Evolutionary conservation across 2,113 vertebrate genomes (phyloP).

Genomic region (Sinocyclocheilus maitianheensis): DNA sequence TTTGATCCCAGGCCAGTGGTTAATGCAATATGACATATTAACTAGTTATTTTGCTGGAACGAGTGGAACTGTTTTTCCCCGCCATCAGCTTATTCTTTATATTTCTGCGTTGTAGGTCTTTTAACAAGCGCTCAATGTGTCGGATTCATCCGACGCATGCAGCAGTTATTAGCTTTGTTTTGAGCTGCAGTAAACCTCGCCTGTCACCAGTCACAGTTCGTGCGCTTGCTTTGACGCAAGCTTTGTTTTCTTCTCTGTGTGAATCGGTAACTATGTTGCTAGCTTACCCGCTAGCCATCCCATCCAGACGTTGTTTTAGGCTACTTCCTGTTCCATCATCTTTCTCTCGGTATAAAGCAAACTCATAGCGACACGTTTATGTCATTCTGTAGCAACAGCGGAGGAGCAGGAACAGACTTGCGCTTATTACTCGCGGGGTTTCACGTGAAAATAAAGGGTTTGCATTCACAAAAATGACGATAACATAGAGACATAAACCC

Average conservation of each 20-base stretch:
- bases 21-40: neutral
- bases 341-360: constrained; percentile 27
- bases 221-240: neutral
- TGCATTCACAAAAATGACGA: neutral
- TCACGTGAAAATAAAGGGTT: neutral
- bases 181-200: neutral
- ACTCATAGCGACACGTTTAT: neutral
- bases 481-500: neutral
- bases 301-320: constrained; percentile 24
- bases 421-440: neutral
- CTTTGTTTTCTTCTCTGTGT: constrained; percentile 45
- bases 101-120: neutral
- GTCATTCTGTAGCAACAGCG: neutral
- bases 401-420: neutral
- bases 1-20: neutral
- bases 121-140: neutral
- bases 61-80: neutral
- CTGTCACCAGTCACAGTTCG: neutral
- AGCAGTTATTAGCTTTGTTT: neutral
- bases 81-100: neutral
- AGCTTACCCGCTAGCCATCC: constrained; percentile 18
- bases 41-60: neutral
- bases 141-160: neutral
- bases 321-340: constrained; percentile 42
- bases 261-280: constrained; percentile 14